Percentiles rank a stretch among this genome's conserved stretches.
phyloP scores from a whole-genome alignment of 2,888 invertebrate genomes.

The Pharmacophagus antenor region DNA sequence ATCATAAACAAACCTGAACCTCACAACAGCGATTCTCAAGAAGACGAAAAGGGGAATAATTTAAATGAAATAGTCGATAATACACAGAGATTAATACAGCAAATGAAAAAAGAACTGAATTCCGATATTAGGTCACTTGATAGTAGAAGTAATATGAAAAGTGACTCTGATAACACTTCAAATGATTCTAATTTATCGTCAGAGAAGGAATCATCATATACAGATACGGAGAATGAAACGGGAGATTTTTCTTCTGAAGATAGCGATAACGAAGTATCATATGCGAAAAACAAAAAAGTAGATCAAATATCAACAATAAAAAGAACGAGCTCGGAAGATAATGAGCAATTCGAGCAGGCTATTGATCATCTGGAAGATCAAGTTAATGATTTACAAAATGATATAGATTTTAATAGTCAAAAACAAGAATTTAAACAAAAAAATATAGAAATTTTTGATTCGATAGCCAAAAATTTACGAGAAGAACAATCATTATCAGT shows the following conservation, averaged over 20 bases:
- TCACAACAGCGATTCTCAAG: conserved; percentile 8
- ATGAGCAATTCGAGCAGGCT: conserved; percentile 74
- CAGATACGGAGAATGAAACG: conserved; percentile 63
- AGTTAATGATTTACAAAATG: conserved; percentile 41
- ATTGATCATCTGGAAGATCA: conserved; percentile 69
- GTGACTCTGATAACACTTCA: conserved; percentile 64
- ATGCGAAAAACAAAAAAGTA: conserved; percentile 25
- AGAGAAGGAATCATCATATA: conserved; percentile 74
- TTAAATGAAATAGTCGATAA: conserved; percentile 80
- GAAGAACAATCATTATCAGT: conserved; percentile 60
- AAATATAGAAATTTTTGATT: conserved; percentile 70
- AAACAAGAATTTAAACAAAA: conserved; percentile 61
- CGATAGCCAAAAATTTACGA: conserved; percentile 70
- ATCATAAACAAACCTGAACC: background rate
- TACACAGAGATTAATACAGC: conserved; percentile 82
- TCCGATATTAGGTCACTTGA: conserved; percentile 79
- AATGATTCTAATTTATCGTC: conserved; percentile 50
- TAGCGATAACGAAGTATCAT: conserved; percentile 43
- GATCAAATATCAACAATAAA: conserved; percentile 36
- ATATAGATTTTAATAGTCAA: conserved; percentile 64
- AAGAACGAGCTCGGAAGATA: conserved; percentile 72
- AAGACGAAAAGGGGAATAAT: conserved; percentile 58
- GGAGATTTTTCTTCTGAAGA: conserved; percentile 66
- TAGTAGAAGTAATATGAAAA: conserved; percentile 67
- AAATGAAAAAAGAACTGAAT: conserved; percentile 84